phyloP scores from a whole-genome alignment of 2,888 invertebrate genomes.

The Drosophila nr. perissopoda region DNA sequence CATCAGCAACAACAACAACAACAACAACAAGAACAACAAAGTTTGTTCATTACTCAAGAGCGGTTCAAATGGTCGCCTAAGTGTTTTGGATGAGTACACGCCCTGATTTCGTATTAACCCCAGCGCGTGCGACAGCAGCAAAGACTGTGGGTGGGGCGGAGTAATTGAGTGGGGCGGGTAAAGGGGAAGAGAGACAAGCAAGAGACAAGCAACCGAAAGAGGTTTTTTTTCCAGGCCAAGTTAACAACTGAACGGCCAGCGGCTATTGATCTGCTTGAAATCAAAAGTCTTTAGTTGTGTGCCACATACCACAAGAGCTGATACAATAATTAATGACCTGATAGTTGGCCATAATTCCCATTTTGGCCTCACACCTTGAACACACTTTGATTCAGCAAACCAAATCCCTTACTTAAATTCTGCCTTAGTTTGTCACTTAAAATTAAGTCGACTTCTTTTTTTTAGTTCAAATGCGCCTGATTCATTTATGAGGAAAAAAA shows the following conservation, averaged over 20 bases:
- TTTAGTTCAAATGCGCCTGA: not conserved
- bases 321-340: slow-evolving; percentile 79
- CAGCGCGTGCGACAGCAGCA: slow-evolving; percentile 63
- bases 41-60: slow-evolving; percentile 69
- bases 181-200: not conserved
- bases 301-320: slow-evolving; percentile 53
- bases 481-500: not conserved
- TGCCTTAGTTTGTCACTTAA: not conserved
- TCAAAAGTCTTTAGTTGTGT: slow-evolving; percentile 81
- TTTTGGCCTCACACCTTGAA: slow-evolving; percentile 11
- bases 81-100: slow-evolving; percentile 82
- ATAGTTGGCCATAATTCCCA: slow-evolving; percentile 51
- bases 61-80: slow-evolving; percentile 64
- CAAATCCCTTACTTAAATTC: not conserved
- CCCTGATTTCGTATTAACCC: slow-evolving; percentile 67
- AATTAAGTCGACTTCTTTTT: not conserved
- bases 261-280: slow-evolving; percentile 81
- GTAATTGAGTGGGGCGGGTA: not conserved
- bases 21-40: slow-evolving; percentile 44
- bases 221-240: slow-evolving; percentile 29
- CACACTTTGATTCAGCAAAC: not conserved
- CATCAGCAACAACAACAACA: slow-evolving; percentile 5
- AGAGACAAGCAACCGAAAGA: slow-evolving; percentile 43
- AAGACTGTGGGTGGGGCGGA: too few species aligned
- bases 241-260: slow-evolving; percentile 55